phyloP scores from a whole-genome alignment of 2,113 vertebrate species.

The Tragelaphus strepsiceros region DNA sequence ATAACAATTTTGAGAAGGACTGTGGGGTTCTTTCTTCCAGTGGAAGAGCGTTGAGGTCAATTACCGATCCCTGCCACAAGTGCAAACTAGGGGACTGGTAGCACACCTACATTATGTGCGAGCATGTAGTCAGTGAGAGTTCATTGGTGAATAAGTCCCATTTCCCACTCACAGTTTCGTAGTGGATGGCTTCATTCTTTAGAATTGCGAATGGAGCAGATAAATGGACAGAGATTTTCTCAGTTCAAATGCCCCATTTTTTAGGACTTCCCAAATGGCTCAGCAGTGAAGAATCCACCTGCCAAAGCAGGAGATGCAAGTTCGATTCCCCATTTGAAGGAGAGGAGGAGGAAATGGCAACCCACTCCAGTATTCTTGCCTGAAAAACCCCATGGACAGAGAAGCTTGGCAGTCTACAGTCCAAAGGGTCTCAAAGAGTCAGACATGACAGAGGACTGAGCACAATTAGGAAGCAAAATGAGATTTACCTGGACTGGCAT shows the following conservation, averaged over 20 bases:
- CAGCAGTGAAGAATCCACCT: not conserved
- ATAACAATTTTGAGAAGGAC: not conserved
- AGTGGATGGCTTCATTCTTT: not conserved
- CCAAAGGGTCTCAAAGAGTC: not conserved
- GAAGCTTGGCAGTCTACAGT: not conserved
- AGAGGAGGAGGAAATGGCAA: not conserved
- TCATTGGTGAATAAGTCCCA: not conserved
- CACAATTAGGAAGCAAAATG: not conserved
- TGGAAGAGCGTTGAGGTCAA: not conserved
- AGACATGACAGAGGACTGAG: not conserved
- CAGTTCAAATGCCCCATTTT: not conserved
- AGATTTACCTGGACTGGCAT: not conserved
- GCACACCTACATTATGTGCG: not conserved
- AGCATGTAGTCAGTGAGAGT: not conserved
- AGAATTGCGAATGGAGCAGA: not conserved
- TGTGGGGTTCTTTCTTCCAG: not conserved
- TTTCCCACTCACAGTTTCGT: not conserved
- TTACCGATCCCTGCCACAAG: not conserved
- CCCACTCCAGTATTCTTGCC: not conserved
- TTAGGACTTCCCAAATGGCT: not conserved
- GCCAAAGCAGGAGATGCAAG: not conserved
- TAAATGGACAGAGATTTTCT: not conserved
- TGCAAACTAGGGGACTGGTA: fast-evolving
- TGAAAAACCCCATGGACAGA: not conserved
- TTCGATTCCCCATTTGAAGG: not conserved